These are phyloP conservation scores for Bombus sylvicola DNA, from an alignment of 1,140 invertebrate species.

Conservation along the genomic window DNA sequence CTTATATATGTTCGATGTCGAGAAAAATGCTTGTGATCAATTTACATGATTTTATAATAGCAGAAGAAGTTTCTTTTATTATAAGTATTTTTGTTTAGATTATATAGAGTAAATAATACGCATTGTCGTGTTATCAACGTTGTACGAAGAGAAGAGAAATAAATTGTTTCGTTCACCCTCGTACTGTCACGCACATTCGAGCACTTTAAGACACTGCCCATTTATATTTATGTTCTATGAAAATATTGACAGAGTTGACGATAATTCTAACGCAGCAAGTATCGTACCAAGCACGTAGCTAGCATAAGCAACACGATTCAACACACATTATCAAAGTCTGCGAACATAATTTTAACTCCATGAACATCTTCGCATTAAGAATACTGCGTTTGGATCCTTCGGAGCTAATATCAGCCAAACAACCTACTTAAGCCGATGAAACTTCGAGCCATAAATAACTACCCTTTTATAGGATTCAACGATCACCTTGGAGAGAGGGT, in stretches of 20 bases:
- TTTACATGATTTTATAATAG: not conserved
- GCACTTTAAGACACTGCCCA: not conserved
- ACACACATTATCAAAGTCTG: not conserved
- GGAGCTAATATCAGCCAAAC: not conserved
- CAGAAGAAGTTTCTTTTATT: not conserved
- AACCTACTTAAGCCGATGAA: not conserved
- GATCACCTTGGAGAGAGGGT: not conserved
- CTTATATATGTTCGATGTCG: not conserved
- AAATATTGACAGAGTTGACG: not conserved
- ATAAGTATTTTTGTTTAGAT: not conserved
- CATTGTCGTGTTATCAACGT: not conserved
- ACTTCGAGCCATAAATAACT: constrained; percentile 20
- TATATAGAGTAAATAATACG: too few species aligned
- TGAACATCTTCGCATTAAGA: not conserved
- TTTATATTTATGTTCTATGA: not conserved
- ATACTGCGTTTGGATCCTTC: not conserved
- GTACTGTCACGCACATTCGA: not conserved
- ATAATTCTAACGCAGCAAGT: not conserved
- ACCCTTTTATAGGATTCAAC: not conserved
- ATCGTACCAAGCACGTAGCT: not conserved
- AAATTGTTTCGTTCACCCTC: constrained; percentile 8
- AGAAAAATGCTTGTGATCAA: too few species aligned
- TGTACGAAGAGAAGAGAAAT: constrained; percentile 13
- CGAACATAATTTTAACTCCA: not conserved
- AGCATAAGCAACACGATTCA: not conserved